Evolutionary conservation across 1,140 invertebrate genomes (phyloP).

Genomic region (Ceratosolen solmsi): DNA sequence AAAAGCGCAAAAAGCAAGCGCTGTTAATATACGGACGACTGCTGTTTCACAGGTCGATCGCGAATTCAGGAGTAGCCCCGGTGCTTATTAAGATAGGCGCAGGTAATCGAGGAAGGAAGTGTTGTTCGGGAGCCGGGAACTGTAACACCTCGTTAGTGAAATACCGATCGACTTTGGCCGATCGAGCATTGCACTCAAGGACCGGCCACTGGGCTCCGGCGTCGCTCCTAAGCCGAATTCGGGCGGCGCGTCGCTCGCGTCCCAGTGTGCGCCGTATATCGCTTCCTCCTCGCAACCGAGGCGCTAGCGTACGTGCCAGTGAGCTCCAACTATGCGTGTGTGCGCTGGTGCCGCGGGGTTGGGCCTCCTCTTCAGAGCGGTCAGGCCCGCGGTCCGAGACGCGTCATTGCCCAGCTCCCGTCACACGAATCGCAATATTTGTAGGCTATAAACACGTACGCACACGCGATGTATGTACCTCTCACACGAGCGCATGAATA

Average conservation of each 20-base stretch:
- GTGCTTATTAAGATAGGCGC: background rate
- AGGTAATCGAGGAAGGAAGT: background rate
- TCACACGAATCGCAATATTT: conserved; percentile 67
- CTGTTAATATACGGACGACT: background rate
- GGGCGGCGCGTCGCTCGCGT: conserved; percentile 53
- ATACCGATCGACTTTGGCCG: conserved; percentile 12
- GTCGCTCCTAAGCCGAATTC: background rate
- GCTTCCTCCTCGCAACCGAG: conserved; percentile 23
- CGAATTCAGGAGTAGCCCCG: background rate
- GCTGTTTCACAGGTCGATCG: too few relatives aligned
- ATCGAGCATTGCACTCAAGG: background rate
- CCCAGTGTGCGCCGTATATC: conserved; percentile 7
- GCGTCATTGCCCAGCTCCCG: conserved; percentile 64
- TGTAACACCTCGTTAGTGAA: background rate
- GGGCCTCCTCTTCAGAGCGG: conserved; percentile 26
- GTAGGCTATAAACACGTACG: conserved; percentile 70
- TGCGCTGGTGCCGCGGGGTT: background rate
- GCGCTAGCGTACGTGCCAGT: background rate
- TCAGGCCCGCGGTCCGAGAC: conserved; percentile 52
- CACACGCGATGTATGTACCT: conserved; percentile 1
- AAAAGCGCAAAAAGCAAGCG: background rate
- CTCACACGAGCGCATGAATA: too few relatives aligned
- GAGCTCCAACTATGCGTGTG: background rate
- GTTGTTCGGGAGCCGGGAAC: background rate
- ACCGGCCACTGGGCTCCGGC: background rate